A percentile compares a stretch with the other conserved stretches of the same genome.
Evolutionary conservation across 1,140 invertebrate species (phyloP).

Genomic region (Neotoxoptera formosana): DNA sequence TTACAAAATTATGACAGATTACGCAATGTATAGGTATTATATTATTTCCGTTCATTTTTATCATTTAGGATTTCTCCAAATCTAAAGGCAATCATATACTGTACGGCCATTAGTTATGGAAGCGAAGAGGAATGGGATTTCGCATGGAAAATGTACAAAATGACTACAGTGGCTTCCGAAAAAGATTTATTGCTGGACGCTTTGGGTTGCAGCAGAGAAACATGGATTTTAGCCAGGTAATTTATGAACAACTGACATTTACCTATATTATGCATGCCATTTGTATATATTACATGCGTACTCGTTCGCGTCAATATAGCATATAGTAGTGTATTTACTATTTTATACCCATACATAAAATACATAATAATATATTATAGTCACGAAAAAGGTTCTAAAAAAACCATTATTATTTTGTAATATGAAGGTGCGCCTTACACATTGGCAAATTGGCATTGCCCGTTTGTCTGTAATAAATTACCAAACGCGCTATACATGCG

Average conservation of each 20-base stretch:
- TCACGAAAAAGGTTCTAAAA: background rate
- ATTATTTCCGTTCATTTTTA: constrained; percentile 58
- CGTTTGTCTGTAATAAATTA: background rate
- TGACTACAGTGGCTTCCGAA: constrained; percentile 78
- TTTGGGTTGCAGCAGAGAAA: constrained; percentile 78
- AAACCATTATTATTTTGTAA: background rate
- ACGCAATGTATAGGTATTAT: background rate
- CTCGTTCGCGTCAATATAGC: background rate
- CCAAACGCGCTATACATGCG: background rate
- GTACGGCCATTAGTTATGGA: constrained; percentile 81
- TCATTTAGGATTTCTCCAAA: constrained; percentile 78
- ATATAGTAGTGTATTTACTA: background rate
- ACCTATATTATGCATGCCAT: background rate
- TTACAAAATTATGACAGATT: background rate
- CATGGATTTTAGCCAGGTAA: constrained; percentile 76
- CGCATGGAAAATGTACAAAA: constrained; percentile 77
- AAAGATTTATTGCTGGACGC: constrained; percentile 77
- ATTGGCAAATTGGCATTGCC: background rate
- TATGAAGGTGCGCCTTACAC: background rate
- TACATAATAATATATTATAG: background rate
- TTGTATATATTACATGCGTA: too few relatives aligned
- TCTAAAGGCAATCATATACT: constrained; percentile 81
- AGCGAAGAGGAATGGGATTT: constrained; percentile 86
- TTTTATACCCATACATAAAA: background rate
- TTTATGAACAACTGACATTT: background rate